Evolutionary conservation across 2,888 invertebrate genomes (phyloP), one percentile per base, ranked within the genome.

Genomic region (Halictus quadricinctus): DNA sequence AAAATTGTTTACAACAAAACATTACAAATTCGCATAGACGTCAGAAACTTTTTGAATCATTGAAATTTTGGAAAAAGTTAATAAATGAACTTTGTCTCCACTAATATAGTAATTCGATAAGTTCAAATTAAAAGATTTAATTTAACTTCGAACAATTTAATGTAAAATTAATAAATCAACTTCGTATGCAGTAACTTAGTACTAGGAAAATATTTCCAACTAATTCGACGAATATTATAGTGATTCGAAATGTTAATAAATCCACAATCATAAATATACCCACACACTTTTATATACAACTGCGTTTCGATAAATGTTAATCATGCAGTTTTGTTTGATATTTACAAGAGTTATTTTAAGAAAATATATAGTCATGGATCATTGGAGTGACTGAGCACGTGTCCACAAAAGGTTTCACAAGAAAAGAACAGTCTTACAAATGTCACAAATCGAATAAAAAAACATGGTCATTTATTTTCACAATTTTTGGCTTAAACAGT

Each of bases 401-500:
- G 21, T 36, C 69, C 10, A 6, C 13, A 15, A 15, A 41, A 70
- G 70, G 43, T 70, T 43, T 43, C n/a, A 7, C n/a, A 43, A 69
- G 41, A 69, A 69, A 70, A n/a, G 43, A 70, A 70, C 41, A 70
- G 41, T n/a, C 43, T 70, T 21, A 41, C 6, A 70, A 83, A 21
- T n/a, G 25, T 66, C 54, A 54, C 72, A 76, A 64, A 72, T 72
- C 80, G 80, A 60, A 64, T 76, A 80, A 72, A 60, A 60, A 77
- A 72, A 64, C 73, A 54, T 72, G 43, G 46, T 64, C 48, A 10
- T 81, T 73, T 73, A 43, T 58, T 72, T 64, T 72, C 41, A 43
- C 66, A 46, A 83, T 58, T 76, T 60, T 74, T 29, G 58, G 41
- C 43, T 76, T 46, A 77, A 81, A 83, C 36, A 25, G 41, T 77